Evolutionary conservation across 2,888 invertebrate genomes (phyloP), one percentile per base, ranked within the genome.

Genomic region (Agrotis ipsilon): DNA sequence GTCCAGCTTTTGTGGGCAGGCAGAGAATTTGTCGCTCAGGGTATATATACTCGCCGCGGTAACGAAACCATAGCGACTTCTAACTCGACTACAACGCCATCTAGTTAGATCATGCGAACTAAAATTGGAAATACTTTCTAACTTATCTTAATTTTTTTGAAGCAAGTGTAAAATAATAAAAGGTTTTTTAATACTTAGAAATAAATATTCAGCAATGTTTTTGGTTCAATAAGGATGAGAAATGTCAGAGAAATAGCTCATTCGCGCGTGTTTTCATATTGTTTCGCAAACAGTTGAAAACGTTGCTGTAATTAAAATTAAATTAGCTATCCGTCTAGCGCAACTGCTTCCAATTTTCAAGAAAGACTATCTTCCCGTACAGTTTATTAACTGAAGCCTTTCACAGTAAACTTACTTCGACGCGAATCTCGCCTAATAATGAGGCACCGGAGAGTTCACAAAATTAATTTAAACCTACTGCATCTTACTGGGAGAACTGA

Each of bases 401-500:
- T 81, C 63, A 39, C 39, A 66, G 66, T 66, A 70, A 84, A 86
- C 80, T 84, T 74, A 57, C 71, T 76, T 75, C 80, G 68, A 72
- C 70, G 68, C 68, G 66, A 80, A 82, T 71, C 71, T 60, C 78
- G 73, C 73, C 77, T 87, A 84, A 85, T 86, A 86, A 87, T 82
- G 69, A 78, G 78, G 68, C 67, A 69, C 74, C 55, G 46, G 75
- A 74, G 78, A 83, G 82, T 83, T 85, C 64, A 43, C 67, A 57
- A 81, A 87, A 88, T 88, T 86, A 87, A 88, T 86, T 86, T 76
- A 66, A 75, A 13, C 69, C 63, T 69, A 72, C 67, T 85, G 84
- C 82, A 84, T 85, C 83, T 80, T 68, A 78, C 57, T 71, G 62
- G 52, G 66, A 65, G 76, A 77, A 79, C 59, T 68, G 72, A 68